These are phyloP conservation scores for Vidua chalybeata DNA, from an alignment of 2,113 vertebrate species.

Conservation along the genomic window DNA sequence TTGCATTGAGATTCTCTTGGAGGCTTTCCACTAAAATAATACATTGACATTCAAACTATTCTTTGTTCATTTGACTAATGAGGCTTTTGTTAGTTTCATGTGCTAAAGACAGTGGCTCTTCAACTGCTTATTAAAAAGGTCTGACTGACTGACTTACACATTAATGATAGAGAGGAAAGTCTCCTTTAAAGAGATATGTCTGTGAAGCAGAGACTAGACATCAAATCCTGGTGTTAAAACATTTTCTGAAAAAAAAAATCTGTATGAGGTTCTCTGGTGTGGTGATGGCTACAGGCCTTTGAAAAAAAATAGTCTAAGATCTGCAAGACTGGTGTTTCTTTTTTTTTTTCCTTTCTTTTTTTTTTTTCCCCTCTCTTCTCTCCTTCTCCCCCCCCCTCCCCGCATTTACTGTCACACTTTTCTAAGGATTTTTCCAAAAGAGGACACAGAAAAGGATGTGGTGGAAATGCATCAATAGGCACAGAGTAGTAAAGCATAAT, in stretches of 20 bases:
- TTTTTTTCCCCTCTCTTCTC: fast-evolving
- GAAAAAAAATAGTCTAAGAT: constrained; percentile 19
- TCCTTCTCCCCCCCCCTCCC: fast-evolving
- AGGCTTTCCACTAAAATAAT: constrained; percentile 41
- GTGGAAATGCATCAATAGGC: neutral
- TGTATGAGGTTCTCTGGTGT: neutral
- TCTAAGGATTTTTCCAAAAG: constrained; percentile 18
- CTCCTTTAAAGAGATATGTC: constrained; percentile 45
- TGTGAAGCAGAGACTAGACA: constrained; percentile 36
- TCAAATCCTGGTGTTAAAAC: constrained; percentile 52
- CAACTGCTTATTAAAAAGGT: constrained; percentile 63
- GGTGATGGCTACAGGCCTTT: neutral
- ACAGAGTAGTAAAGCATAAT: neutral
- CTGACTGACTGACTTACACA: constrained; percentile 32
- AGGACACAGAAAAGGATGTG: neutral
- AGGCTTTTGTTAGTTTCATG: constrained; percentile 66
- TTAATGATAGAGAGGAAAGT: constrained; percentile 48
- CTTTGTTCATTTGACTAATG: constrained; percentile 61
- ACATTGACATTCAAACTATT: constrained; percentile 52
- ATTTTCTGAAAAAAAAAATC: constrained; percentile 36
- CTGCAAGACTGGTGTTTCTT: neutral
- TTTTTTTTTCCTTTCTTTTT: neutral
- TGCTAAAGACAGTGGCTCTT: constrained; percentile 54
- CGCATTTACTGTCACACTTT: neutral
- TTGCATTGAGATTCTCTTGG: constrained; percentile 38